Evolutionary conservation across 2,888 invertebrate genomes (phyloP).

Genomic region (Carabus problematicus): DNA sequence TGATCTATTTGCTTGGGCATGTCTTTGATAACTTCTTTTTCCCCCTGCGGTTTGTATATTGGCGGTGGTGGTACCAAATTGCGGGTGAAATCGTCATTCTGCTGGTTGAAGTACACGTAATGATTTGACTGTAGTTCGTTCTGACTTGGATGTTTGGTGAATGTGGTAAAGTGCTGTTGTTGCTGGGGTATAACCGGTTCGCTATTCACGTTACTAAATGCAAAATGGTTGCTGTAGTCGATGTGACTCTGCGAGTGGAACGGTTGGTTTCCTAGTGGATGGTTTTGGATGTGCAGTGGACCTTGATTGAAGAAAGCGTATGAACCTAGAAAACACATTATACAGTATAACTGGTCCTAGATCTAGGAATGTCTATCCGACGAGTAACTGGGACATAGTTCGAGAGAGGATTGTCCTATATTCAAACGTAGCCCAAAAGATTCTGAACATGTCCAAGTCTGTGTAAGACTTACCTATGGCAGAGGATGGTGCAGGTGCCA

Average conservation of each 20-base stretch:
- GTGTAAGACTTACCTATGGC: slow-evolving; percentile 43
- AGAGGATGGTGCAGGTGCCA: slow-evolving; percentile 52
- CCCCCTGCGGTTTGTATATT: slow-evolving; percentile 52
- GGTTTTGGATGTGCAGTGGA: slow-evolving; percentile 40
- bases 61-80: slow-evolving; percentile 62
- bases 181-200: slow-evolving; percentile 41
- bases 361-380: neutral
- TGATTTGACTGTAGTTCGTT: slow-evolving; percentile 49
- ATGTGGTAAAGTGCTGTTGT: slow-evolving; percentile 54
- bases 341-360: neutral
- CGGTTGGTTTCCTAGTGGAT: slow-evolving; percentile 56
- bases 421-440: no score
- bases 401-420: no score
- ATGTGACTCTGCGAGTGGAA: slow-evolving; percentile 57
- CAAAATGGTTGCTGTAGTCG: slow-evolving; percentile 53
- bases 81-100: slow-evolving; percentile 58
- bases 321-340: slow-evolving; percentile 47
- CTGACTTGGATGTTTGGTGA: slow-evolving; percentile 45
- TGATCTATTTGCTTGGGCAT: neutral
- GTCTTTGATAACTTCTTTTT: slow-evolving; percentile 44
- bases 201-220: slow-evolving; percentile 22
- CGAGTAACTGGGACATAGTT: no score
- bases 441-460: no score
- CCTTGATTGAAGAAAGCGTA: slow-evolving; percentile 50
- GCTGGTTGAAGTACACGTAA: slow-evolving; percentile 50